phyloP scores from a whole-genome alignment of 1,140 invertebrate genomes.

The Chrysoperla carnea region DNA sequence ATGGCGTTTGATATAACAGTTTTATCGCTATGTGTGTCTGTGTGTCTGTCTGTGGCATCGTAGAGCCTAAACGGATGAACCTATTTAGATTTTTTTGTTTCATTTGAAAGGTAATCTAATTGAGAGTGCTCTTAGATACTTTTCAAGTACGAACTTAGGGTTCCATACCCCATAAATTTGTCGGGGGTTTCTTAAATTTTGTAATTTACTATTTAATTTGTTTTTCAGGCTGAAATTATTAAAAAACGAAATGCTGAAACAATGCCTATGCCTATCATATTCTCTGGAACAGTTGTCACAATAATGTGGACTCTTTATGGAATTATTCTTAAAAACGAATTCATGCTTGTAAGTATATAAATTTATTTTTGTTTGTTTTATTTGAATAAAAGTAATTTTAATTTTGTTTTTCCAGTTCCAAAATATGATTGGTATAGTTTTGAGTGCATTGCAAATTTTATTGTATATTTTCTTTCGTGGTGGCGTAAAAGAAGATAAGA shows the following conservation, averaged over 20 bases:
- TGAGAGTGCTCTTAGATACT: no score
- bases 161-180: no score
- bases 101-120: no score
- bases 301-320: conserved; percentile 67
- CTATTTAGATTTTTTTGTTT: no score
- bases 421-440: conserved; percentile 39
- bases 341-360: conserved; percentile 51
- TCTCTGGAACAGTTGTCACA: conserved; percentile 55
- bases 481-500: neutral
- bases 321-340: conserved; percentile 52
- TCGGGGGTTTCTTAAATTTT: no score
- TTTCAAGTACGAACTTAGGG: no score
- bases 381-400: conserved; percentile 3
- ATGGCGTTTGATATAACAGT: no score
- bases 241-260: conserved; percentile 54
- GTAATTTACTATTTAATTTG: no score
- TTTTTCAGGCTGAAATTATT: conserved; percentile 46
- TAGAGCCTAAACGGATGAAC: no score
- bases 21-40: no score
- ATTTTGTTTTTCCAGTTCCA: conserved; percentile 36
- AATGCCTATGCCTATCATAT: conserved; percentile 66
- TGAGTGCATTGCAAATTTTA: conserved; percentile 37
- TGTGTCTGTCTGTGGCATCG: no score
- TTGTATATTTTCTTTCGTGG: neutral
- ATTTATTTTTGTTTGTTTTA: neutral